Conservation (phyloP, 2,113 vertebrate species). For the Halichoerus grypus region DNA sequence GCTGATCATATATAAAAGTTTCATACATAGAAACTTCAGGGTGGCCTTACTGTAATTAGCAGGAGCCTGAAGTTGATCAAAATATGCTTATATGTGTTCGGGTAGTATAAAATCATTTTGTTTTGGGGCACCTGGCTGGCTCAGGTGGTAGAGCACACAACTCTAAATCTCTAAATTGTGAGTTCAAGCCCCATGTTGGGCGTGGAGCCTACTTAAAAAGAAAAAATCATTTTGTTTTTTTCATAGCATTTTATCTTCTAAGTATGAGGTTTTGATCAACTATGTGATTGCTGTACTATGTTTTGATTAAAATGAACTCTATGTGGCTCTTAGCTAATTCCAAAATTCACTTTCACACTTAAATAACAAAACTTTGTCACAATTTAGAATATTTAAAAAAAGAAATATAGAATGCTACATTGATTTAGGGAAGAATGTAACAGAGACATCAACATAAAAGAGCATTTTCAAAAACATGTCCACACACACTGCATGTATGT, state of each 20-base stretch:
- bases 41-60: neutral
- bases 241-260: neutral
- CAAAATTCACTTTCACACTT: neutral
- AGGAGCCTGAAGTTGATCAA: neutral
- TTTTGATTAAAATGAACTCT: conserved; percentile 18
- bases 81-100: neutral
- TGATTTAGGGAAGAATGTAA: neutral
- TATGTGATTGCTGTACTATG: neutral
- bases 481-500: neutral
- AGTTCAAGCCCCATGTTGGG: neutral
- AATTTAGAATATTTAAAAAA: conserved; percentile 14
- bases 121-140: neutral
- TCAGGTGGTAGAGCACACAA: neutral
- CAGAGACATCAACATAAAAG: neutral
- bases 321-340: neutral
- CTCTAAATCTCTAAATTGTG: neutral
- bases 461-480: neutral
- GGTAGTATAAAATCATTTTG: neutral
- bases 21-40: neutral
- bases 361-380: neutral
- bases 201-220: neutral
- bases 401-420: neutral
- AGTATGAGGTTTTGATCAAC: neutral
- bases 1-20: neutral
- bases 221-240: neutral